Conservation (phyloP, 2,113 vertebrate genomes). For the Paratilapia polleni region DNA sequence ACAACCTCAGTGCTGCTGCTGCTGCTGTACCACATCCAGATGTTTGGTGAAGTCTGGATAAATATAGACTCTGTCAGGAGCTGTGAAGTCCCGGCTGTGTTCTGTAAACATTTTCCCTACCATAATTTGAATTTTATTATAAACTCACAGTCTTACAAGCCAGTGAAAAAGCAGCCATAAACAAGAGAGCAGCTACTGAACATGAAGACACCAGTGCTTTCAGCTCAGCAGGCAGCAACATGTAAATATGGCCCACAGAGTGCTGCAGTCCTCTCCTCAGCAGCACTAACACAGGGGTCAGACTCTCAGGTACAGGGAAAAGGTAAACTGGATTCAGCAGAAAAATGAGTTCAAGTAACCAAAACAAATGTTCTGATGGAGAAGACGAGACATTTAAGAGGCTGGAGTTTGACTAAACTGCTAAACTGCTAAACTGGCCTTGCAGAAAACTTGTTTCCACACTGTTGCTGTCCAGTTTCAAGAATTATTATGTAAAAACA, state of each 20-base stretch:
- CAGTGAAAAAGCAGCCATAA: slow-evolving; percentile 37
- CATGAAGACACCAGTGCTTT: slow-evolving; percentile 10
- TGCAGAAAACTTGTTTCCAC: no score
- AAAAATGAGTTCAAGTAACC: not conserved
- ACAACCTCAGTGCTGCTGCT: slow-evolving; percentile 24
- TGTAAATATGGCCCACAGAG: not conserved
- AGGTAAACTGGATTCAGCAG: not conserved
- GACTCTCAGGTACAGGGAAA: not conserved
- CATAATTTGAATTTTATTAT: slow-evolving; percentile 64
- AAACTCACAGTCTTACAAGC: slow-evolving; percentile 48
- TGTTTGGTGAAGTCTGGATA: slow-evolving; percentile 64
- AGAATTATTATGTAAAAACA: not conserved
- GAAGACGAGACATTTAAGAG: not conserved
- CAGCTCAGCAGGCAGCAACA: slow-evolving; percentile 32
- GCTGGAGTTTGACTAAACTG: not conserved
- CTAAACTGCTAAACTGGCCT: no score
- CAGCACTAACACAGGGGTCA: not conserved
- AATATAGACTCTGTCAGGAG: slow-evolving; percentile 58
- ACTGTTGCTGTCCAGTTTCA: not conserved
- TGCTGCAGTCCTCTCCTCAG: not conserved
- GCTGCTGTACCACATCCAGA: slow-evolving; percentile 45
- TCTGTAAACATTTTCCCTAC: slow-evolving; percentile 55
- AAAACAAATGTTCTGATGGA: not conserved
- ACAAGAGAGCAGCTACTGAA: slow-evolving; percentile 29
- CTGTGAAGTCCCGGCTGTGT: slow-evolving; percentile 35